Base-by-base conservation (phyloP, 1,140 invertebrate species). In the Adelges cooleyi region DNA sequence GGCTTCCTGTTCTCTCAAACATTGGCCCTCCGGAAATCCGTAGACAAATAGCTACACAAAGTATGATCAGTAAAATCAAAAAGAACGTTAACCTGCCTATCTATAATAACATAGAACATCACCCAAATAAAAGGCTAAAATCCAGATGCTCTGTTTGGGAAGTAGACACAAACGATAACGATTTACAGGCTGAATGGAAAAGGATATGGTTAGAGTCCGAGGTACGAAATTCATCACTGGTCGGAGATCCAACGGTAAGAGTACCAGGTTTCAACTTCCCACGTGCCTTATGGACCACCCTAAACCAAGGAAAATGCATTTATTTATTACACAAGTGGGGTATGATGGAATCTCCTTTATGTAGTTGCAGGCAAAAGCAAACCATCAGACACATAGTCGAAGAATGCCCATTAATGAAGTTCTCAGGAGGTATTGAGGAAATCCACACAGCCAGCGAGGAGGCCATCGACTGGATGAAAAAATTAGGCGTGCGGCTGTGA, bases 281-380 rank as follows among this genome's bases (percentile, higher is more conserved):
- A 18, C 50, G 65, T 2, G 42, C 50, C 25, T n/a, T 27, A 54
- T 66, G 65, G 51, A 53, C 52, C 17, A 33, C 53, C 38, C 53
- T 56, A 15, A 56, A 65, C 3, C 40, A 44, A 13, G 38, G 23
- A 29, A 54, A 17, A 52, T 66, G 65, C 10, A 51, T 23, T 17
- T 66, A 42, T 38, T 54, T 53, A 44, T 29, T 66, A 22, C 65
- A 66, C 36, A 27, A 56, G 38, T 54, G 52, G 36, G 36, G 36
- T 38, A 54, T 54, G 52, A 1, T n/a, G 11, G 22, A 54, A 18
- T 54, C 20, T 38, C 13, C 1, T 38, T 33, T 54, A 54, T 54
- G 36, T 33, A 33, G 51, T 42, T 51, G 65, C 8, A 51, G 49
- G 10, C 25, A 62, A 8, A 29, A 4, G 38, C 25, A 62, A 49